phyloP scores from a whole-genome alignment of 2,797 vertebrate species.

The Saxicola maurus region DNA sequence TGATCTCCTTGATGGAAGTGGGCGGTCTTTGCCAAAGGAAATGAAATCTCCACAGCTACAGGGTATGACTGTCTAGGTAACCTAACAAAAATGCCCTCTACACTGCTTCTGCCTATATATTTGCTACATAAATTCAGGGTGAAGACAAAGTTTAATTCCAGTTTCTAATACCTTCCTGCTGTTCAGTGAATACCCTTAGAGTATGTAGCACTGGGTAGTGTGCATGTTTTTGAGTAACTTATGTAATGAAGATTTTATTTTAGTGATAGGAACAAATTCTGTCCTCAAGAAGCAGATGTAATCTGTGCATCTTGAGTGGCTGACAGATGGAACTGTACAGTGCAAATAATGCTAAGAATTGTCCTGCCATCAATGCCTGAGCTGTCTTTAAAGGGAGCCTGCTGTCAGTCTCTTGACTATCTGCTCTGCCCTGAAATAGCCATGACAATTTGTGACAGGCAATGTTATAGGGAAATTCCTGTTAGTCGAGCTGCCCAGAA shows the following conservation, averaged over 20 bases:
- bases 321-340: neutral
- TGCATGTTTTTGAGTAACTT: neutral
- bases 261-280: neutral
- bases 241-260: neutral
- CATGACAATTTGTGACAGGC: neutral
- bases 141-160: neutral
- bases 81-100: neutral
- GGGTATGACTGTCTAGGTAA: neutral
- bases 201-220: neutral
- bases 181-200: neutral
- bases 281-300: neutral
- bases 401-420: neutral
- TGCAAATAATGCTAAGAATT: neutral
- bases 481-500: neutral
- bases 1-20: neutral
- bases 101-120: fast-evolving
- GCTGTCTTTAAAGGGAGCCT: neutral
- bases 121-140: neutral
- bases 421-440: neutral
- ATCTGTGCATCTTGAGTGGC: neutral
- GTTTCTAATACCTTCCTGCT: neutral
- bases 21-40: neutral
- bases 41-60: neutral
- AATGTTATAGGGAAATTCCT: neutral
- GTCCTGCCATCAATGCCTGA: neutral